Conservation (phyloP, 2,113 vertebrate genomes). For the Alectura lathami region DNA sequence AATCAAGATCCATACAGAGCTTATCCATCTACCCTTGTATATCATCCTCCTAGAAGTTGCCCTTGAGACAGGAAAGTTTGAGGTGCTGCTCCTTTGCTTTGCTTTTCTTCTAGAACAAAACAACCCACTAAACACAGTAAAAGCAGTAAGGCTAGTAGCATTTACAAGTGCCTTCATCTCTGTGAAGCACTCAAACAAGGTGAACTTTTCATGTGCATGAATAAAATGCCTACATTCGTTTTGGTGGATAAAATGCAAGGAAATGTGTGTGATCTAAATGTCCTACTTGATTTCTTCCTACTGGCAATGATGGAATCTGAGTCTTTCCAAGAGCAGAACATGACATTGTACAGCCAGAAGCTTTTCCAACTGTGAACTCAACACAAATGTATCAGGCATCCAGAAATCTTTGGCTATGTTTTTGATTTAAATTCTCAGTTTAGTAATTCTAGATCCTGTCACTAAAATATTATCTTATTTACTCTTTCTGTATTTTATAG, state of each 20-base stretch:
- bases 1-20: not conserved
- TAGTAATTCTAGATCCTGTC: not conserved
- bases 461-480: not conserved
- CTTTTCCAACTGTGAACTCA: not conserved
- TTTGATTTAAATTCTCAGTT: not conserved
- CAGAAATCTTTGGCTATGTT: not conserved
- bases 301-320: not conserved
- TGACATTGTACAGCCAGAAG: not conserved
- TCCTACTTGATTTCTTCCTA: not conserved
- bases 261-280: not conserved
- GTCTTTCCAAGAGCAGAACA: not conserved
- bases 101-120: not conserved
- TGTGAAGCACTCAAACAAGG: not conserved
- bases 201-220: not conserved
- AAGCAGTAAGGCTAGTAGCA: not conserved
- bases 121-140: not conserved
- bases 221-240: not conserved
- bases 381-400: not conserved
- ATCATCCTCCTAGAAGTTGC: not conserved
- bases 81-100: not conserved
- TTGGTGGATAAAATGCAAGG: not conserved
- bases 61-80: not conserved
- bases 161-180: not conserved
- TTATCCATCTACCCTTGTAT: not conserved
- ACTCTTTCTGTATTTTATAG: not conserved